Evolutionary conservation across 2,888 invertebrate species (phyloP), one percentile per base, ranked within the genome.

Genomic region (Sympetrum striolatum): DNA sequence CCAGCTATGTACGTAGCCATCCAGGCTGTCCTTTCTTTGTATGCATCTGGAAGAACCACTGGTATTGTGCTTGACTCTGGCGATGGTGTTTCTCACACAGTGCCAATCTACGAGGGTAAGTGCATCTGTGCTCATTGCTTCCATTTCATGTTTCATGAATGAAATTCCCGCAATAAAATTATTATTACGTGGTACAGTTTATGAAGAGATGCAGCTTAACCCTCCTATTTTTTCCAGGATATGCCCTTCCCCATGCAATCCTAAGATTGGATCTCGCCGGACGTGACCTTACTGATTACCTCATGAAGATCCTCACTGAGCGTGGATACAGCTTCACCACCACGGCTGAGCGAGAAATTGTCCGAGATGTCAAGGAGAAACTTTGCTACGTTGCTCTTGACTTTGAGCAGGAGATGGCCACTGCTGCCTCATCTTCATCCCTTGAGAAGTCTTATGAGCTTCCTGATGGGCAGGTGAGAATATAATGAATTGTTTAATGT

Each of bases 361-460:
- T 98, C 91, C 96, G 98, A 93, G 98, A 98, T 94, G 98, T 98
- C 95, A 98, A 98, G 95, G 98, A 98, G 94, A 98, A 98, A 95
- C 95, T 98, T 92, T 98, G 98, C 95, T 98, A 98, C 94, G 97
- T 98, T 92, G 98, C 98, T 91, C 95, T 98, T 92, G 98, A 98
- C 96, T 98, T 98, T 93, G 98, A 98, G 94, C 98, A 98, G 95
- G 98, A 98, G 95, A 98, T 98, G 98, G 97, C 97, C 93, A 98
- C 98, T 92, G 98, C 98, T 91, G 98, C 98, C 90, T 96, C 97
- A 81, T 98, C 98, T 92, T 97, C 97, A 92, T 90, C 90, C 80
- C 95, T 98, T 93, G 98, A 98, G 95, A 98, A 98, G 95, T 97
- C 97, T 92, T 98, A 98, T 95, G 98, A 98, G 95, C 95, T 98